A percentile compares a stretch with the other conserved stretches of the same genome.
Evolutionary conservation across 2,797 vertebrate species (phyloP).

Genomic region (Poeciliopsis gracilis): DNA sequence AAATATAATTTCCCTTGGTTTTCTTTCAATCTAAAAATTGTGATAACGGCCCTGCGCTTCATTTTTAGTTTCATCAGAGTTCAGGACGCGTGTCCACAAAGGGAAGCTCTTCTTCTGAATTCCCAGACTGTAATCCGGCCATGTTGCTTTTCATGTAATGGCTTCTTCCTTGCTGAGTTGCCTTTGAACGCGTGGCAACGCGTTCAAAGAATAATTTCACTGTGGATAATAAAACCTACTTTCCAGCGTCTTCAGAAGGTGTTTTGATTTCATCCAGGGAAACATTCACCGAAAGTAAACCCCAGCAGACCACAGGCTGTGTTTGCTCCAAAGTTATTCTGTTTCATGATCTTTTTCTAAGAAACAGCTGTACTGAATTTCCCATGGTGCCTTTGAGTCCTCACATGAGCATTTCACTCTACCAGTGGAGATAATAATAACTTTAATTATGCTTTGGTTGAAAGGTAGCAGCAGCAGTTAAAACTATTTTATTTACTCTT

Average conservation of each 20-base stretch:
- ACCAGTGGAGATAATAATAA: not conserved
- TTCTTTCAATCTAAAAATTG: not conserved
- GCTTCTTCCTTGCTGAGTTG: not conserved
- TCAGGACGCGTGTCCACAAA: not conserved
- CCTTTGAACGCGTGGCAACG: not conserved
- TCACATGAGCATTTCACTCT: not conserved
- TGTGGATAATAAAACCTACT: not conserved
- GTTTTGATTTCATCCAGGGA: not conserved
- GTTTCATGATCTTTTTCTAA: not conserved
- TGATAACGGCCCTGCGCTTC: not conserved
- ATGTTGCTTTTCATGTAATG: not conserved
- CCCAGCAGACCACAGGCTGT: not conserved
- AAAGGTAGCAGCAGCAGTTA: constrained; percentile 6
- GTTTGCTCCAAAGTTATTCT: not conserved
- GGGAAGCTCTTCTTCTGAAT: not conserved
- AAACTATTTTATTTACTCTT: constrained; percentile 2
- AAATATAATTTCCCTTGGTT: not conserved
- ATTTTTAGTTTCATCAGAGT: not conserved
- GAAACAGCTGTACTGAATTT: not conserved
- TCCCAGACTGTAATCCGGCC: not conserved
- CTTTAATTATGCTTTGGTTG: not conserved
- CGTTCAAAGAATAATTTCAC: not conserved
- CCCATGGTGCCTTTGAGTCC: not conserved
- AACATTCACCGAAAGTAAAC: not conserved
- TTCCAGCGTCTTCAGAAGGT: not conserved